Evolutionary conservation across 1,140 invertebrate genomes (phyloP).

Genomic region (Caenorhabditis inopinata): DNA sequence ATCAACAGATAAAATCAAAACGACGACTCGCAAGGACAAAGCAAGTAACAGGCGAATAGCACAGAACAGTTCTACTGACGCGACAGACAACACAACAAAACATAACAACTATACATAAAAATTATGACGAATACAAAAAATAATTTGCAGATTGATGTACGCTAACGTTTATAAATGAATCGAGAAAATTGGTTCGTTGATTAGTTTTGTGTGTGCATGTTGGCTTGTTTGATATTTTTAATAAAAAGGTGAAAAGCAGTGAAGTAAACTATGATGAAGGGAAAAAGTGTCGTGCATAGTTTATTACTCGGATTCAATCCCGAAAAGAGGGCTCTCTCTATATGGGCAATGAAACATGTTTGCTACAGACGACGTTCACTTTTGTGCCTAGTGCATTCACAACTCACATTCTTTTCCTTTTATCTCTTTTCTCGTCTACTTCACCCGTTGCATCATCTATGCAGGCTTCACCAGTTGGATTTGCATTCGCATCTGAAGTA

Average conservation of each 20-base stretch:
- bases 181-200: background rate
- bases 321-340: too few relatives aligned
- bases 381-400: too few relatives aligned
- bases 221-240: background rate
- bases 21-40: background rate
- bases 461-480: background rate
- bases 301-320: too few relatives aligned
- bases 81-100: background rate
- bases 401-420: conserved; percentile 35
- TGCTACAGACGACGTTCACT: too few relatives aligned
- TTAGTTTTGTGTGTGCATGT: background rate
- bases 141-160: background rate
- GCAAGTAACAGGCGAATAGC: background rate
- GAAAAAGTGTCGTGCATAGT: background rate
- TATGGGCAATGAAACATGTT: too few relatives aligned
- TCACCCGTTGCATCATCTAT: conserved; percentile 1
- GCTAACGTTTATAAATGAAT: background rate
- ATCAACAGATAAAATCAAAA: background rate
- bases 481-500: background rate
- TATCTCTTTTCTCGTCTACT: background rate
- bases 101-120: background rate
- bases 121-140: background rate
- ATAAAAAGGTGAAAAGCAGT: background rate
- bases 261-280: background rate
- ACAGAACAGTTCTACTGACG: background rate